phyloP scores from a whole-genome alignment of 1,140 invertebrate genomes.

The Procambarus virginalis region DNA sequence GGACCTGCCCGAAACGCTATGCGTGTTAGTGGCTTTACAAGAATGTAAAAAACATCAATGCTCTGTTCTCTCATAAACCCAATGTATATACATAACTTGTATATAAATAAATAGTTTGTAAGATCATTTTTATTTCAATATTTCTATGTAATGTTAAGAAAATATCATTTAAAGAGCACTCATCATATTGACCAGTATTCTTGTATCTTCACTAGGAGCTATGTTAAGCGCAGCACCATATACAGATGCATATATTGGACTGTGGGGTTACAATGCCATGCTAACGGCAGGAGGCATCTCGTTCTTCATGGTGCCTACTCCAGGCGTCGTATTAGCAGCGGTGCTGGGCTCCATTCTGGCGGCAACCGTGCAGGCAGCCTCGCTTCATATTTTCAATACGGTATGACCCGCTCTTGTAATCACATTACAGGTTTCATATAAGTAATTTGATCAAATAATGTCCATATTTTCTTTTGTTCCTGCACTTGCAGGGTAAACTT shows the following conservation, averaged over 20 bases:
- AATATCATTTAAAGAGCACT: no score
- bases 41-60: no score
- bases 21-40: no score
- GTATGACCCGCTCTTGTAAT: neutral
- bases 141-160: no score
- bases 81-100: no score
- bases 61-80: no score
- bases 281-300: slow-evolving; percentile 43
- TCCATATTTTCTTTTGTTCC: no score
- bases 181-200: neutral
- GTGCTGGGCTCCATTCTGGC: slow-evolving; percentile 43
- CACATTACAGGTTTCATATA: neutral
- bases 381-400: slow-evolving; percentile 47
- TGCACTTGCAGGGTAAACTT: no score
- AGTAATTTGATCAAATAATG: no score
- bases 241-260: slow-evolving; percentile 52
- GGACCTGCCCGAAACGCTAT: no score
- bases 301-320: slow-evolving; percentile 58
- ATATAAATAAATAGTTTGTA: no score
- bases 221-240: slow-evolving; percentile 41
- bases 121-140: no score
- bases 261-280: slow-evolving; percentile 68
- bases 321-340: slow-evolving; percentile 10
- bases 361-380: slow-evolving; percentile 44
- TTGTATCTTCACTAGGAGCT: slow-evolving; percentile 12